These are phyloP conservation scores for Puffinus mauretanicus DNA, from an alignment of 2,113 vertebrate species.

Conservation along the genomic window DNA sequence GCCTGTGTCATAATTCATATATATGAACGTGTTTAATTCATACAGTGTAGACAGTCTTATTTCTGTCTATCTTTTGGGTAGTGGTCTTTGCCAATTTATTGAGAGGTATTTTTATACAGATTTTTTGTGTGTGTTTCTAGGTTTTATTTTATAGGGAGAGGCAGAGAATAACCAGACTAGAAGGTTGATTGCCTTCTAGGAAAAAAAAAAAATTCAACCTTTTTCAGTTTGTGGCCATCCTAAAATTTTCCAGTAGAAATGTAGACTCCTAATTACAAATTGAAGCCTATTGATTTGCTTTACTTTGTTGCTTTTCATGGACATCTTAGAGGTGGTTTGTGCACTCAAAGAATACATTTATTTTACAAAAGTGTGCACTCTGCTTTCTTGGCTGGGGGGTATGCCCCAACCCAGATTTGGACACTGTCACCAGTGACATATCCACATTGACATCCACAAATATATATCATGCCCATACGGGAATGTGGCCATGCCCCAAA, in stretches of 20 bases:
- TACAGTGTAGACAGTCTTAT: background rate
- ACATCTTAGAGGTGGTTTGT: background rate
- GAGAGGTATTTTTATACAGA: background rate
- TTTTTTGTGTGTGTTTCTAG: background rate
- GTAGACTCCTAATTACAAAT: background rate
- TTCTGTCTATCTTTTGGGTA: background rate
- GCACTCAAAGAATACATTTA: background rate
- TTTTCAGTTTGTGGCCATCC: background rate
- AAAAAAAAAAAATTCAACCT: background rate
- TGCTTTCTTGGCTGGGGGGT: background rate
- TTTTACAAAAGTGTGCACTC: background rate
- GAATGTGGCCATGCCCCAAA: background rate
- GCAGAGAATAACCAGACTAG: background rate
- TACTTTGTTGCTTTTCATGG: background rate
- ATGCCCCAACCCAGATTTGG: background rate
- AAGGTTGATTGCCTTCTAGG: background rate
- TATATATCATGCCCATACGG: accelerated
- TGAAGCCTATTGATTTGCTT: background rate
- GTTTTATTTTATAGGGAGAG: background rate
- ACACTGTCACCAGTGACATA: background rate
- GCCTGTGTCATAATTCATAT: background rate
- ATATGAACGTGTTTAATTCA: background rate
- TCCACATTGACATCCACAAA: background rate
- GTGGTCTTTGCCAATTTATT: background rate
- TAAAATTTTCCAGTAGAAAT: background rate